Conservation (phyloP, 2,797 vertebrate species). For the Mus caroli region DNA sequence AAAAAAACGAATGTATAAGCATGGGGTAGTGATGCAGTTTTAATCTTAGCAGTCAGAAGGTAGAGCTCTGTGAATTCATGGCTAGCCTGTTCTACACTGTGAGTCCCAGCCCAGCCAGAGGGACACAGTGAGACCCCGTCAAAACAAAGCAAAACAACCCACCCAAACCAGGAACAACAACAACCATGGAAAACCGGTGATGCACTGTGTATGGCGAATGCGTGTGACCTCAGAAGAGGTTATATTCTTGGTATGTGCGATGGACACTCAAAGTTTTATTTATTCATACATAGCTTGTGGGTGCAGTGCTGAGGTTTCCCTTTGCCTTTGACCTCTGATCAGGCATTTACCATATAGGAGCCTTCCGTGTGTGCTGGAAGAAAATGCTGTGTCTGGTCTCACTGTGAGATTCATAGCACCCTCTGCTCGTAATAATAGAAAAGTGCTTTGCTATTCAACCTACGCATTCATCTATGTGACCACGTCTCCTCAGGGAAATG, state of each 20-base stretch:
- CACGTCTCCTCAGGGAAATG: conserved; percentile 67
- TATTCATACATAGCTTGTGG: conserved; percentile 7
- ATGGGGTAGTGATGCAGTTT: not conserved
- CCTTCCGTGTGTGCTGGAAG: conserved; percentile 47
- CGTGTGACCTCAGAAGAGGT: not conserved
- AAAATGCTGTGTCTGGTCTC: conserved; percentile 65
- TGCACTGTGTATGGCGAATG: fast-evolving
- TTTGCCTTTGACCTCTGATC: conserved; percentile 22
- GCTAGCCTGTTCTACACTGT: not conserved
- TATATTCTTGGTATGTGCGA: not conserved
- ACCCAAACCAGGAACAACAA: not conserved
- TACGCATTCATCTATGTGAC: conserved; percentile 67
- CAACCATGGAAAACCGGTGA: not conserved
- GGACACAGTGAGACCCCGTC: not conserved
- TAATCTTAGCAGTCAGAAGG: not conserved
- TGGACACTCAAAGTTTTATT: not conserved
- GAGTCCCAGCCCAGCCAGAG: not conserved
- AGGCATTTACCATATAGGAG: not conserved
- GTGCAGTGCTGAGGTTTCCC: not conserved
- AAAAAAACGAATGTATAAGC: not conserved
- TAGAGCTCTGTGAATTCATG: not conserved
- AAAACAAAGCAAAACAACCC: not conserved
- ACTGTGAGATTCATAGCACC: conserved; percentile 74
- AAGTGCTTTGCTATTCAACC: conserved; percentile 70
- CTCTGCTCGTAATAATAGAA: conserved; percentile 73